These are phyloP conservation scores for Cotesia typhae DNA, from an alignment of 1,140 invertebrate species.

Conservation along the genomic window DNA sequence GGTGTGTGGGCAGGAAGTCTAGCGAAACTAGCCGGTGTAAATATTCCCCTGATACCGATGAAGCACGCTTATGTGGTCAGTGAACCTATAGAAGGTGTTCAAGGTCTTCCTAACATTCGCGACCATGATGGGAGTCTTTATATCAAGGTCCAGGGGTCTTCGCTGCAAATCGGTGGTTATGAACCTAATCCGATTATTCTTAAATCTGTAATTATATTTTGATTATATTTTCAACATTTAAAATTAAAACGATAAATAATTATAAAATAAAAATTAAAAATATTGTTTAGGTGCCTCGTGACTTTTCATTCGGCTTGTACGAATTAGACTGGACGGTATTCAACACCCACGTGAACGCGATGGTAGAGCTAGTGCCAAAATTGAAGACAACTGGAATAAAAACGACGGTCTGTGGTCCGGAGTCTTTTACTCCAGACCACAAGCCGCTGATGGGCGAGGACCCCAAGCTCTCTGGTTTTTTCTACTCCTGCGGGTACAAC, in stretches of 20 bases:
- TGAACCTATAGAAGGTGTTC: constrained; percentile 77
- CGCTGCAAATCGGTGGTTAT: constrained; percentile 86
- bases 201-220: constrained; percentile 69
- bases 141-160: constrained; percentile 83
- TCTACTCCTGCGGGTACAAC: constrained; percentile 88
- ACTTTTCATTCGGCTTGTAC: constrained; percentile 84
- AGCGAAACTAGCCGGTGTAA: constrained; percentile 74
- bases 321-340: constrained; percentile 89
- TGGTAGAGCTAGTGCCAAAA: constrained; percentile 76
- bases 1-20: constrained; percentile 84
- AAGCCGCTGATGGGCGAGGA: constrained; percentile 73
- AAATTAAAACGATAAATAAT: too few relatives aligned
- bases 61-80: constrained; percentile 90
- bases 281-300: constrained; percentile 71
- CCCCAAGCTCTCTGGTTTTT: constrained; percentile 70
- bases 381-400: constrained; percentile 81
- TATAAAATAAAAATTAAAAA: constrained; percentile 1
- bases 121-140: constrained; percentile 88
- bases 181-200: constrained; percentile 84
- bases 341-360: constrained; percentile 76
- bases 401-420: constrained; percentile 84
- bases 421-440: constrained; percentile 91
- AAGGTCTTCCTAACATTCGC: constrained; percentile 80
- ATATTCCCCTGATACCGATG: constrained; percentile 81
- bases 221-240: too few relatives aligned